Conservation (phyloP, 2,797 vertebrate species). For the Falco naumanni region DNA sequence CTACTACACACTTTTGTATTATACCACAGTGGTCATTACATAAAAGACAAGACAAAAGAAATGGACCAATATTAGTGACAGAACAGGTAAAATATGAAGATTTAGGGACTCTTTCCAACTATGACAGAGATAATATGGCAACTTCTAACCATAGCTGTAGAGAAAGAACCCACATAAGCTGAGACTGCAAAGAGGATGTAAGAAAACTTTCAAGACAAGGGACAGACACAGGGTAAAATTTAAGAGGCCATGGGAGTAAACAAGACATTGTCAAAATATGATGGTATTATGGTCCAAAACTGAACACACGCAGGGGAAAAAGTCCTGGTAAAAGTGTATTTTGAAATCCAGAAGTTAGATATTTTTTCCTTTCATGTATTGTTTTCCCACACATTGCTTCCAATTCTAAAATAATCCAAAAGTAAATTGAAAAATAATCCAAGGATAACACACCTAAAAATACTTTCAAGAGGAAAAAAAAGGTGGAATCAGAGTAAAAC, state of each 20-base stretch:
- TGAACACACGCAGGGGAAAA: accelerated
- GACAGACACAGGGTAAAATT: not conserved
- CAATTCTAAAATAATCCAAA: conserved; percentile 72
- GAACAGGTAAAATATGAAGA: not conserved
- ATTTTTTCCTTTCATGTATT: conserved; percentile 65
- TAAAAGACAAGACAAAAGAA: not conserved
- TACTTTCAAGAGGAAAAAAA: conserved; percentile 52
- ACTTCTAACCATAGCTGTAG: not conserved
- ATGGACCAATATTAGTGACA: not conserved
- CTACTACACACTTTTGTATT: not conserved
- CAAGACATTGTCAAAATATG: not conserved
- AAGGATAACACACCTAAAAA: conserved; percentile 73
- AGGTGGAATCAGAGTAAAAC: conserved; percentile 20
- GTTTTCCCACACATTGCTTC: conserved; percentile 72
- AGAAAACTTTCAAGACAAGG: not conserved
- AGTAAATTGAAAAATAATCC: conserved; percentile 69
- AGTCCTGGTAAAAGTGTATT: not conserved
- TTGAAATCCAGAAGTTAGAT: conserved; percentile 61
- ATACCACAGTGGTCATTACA: accelerated
- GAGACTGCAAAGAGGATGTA: not conserved
- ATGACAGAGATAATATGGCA: not conserved
- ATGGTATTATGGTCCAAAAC: not conserved
- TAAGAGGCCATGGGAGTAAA: not conserved
- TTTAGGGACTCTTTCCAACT: not conserved
- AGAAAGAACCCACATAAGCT: not conserved